Evolutionary conservation across 2,888 invertebrate genomes (phyloP).

Genomic region (Synanthedon tipuliformis): DNA sequence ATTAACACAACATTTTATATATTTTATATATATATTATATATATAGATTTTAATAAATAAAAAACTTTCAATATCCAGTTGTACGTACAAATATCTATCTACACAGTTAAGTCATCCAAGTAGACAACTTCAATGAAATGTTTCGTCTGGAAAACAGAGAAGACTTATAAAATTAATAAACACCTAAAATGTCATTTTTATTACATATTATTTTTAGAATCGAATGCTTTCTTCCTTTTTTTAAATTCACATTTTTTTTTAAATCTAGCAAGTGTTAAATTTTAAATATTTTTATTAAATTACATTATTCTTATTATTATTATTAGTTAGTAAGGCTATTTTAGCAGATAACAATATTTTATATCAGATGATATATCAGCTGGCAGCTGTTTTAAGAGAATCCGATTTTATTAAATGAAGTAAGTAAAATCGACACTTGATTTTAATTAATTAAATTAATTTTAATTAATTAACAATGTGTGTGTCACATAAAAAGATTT

Average conservation of each 20-base stretch:
- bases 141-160: slow-evolving; percentile 8
- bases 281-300: slow-evolving; percentile 32
- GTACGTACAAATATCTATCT: too few relatives aligned
- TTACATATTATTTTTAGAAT: slow-evolving; percentile 63
- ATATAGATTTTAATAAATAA: too few relatives aligned
- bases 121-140: background rate
- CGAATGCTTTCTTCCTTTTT: slow-evolving; percentile 54
- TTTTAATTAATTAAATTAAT: too few relatives aligned
- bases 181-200: slow-evolving; percentile 57
- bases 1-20: too few relatives aligned
- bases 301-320: slow-evolving; percentile 37
- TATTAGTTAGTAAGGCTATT: slow-evolving; percentile 67
- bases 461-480: too few relatives aligned
- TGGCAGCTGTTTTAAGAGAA: slow-evolving; percentile 15
- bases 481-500: too few relatives aligned
- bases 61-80: too few relatives aligned
- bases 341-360: slow-evolving; percentile 46
- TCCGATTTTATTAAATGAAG: slow-evolving; percentile 33
- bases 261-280: slow-evolving; percentile 48
- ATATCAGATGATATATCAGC: slow-evolving; percentile 11
- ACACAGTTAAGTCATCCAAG: too few relatives aligned
- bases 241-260: slow-evolving; percentile 59
- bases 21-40: too few relatives aligned
- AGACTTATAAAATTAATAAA: slow-evolving; percentile 30
- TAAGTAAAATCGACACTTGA: slow-evolving; percentile 1